A percentile compares a stretch with the other conserved stretches of the same genome.
phyloP scores from a whole-genome alignment of 2,113 vertebrate genomes.

The Uria lomvia region DNA sequence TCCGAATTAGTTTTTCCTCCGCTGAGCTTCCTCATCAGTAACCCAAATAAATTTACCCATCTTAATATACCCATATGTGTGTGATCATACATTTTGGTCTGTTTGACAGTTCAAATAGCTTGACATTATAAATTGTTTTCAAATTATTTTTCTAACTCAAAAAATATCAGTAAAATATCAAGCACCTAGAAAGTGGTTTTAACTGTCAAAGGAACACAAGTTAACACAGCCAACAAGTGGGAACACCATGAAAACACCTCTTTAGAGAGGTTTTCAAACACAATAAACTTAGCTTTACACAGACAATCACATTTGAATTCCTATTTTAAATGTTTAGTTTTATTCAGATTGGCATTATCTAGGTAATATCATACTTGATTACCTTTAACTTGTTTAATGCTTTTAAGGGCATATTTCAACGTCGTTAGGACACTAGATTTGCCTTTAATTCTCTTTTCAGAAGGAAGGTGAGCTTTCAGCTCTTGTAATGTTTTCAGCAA shows the following conservation, averaged over 20 bases:
- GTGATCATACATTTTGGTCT: neutral
- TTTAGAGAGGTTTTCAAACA: neutral
- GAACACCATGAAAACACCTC: neutral
- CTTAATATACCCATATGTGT: neutral
- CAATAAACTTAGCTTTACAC: neutral
- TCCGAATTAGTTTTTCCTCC: neutral
- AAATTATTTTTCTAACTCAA: neutral
- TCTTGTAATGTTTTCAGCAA: constrained; percentile 87
- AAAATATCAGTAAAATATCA: neutral
- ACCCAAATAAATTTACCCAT: neutral
- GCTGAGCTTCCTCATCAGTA: neutral
- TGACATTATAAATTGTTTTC: neutral
- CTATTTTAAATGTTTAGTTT: neutral
- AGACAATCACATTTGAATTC: neutral
- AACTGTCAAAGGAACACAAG: neutral
- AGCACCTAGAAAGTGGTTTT: neutral
- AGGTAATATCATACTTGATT: neutral
- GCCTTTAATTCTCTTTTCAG: constrained; percentile 85
- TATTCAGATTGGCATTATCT: neutral
- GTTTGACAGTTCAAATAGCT: neutral
- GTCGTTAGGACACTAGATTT: constrained; percentile 85
- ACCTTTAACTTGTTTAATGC: constrained; percentile 96
- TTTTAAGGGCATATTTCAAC: constrained; percentile 88
- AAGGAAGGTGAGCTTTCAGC: constrained; percentile 87
- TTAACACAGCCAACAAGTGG: neutral